Evolutionary conservation across 2,113 vertebrate genomes (phyloP), one percentile per base, ranked within the genome.

Genomic region (Fregata magnificens): DNA sequence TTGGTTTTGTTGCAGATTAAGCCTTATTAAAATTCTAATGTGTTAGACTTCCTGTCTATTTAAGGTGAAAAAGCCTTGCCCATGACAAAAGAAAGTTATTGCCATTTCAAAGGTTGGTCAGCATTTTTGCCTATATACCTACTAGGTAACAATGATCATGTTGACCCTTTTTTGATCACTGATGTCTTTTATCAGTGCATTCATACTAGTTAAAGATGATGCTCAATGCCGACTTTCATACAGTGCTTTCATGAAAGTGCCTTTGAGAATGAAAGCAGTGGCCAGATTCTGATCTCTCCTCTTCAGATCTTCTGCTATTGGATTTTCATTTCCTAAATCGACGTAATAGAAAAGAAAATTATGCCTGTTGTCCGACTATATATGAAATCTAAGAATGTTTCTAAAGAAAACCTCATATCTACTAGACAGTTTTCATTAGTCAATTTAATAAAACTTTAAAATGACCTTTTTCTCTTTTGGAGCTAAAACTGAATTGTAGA

Each of bases 251-350:
- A 93, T 91, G 81, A 66, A 95, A 88, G 62, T 73, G 84, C 86
- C 78, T 96, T 95, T 97, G 93, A 95, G 86, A 95, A 69, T 88
- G 74, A 95, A 95, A 94, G 78, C 49, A 82, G 66, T 62, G 86
- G 87, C 32, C 91, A 93, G 95, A 97, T 95, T 97, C 89, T 91
- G 91, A 89, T 95, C 86, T 94, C 50, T 92, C n/a, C 25, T 79
- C 94, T 84, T 96, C 94, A 94, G 89, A 95, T 96, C 81, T 95
- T 94, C 79, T 53, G 56, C 74, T 82, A 38, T 61, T 85, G 70
- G 86, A 87, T 89, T 96, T 96, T 89, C 88, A 82, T 96, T 96
- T 95, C 89, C 87, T 89, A 96, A 93, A 82, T 94, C 82, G 77
- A 45, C 0, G 2, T 76, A 93, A 85, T 61, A 90, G 87, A 96